phyloP scores from a whole-genome alignment of 2,113 vertebrate species.

The Poeciliopsis turrubarensis region DNA sequence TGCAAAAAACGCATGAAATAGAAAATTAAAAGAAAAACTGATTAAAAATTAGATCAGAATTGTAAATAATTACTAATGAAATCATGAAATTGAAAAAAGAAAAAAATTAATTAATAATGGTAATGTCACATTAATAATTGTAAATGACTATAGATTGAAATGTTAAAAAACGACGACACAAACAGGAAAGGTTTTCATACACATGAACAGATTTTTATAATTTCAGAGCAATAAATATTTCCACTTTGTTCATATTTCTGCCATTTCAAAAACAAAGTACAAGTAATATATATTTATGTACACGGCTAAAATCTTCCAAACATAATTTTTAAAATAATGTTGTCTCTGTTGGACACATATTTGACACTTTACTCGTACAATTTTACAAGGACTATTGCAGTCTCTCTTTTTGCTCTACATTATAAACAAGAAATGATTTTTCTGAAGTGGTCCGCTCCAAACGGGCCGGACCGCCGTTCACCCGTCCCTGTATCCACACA shows the following conservation, averaged over 20 bases:
- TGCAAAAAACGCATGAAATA: too few relatives aligned
- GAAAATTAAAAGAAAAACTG: too few relatives aligned
- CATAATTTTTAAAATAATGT: conserved; percentile 76
- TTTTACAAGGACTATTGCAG: conserved; percentile 74
- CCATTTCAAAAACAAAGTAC: conserved; percentile 77
- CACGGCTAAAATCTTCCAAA: conserved; percentile 74
- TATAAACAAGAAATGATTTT: conserved; percentile 64
- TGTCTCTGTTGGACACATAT: conserved; percentile 68
- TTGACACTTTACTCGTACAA: conserved; percentile 74
- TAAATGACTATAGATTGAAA: background rate
- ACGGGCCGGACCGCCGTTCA: conserved; percentile 23
- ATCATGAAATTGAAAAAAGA: too few relatives aligned
- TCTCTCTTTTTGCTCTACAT: conserved; percentile 66
- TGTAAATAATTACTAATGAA: too few relatives aligned
- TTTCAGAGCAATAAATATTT: conserved; percentile 85
- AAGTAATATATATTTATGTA: conserved; percentile 78
- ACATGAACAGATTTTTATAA: conserved; percentile 81
- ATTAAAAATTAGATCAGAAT: too few relatives aligned
- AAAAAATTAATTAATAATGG: too few relatives aligned
- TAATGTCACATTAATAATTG: too few relatives aligned
- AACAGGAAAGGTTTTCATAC: conserved; percentile 63
- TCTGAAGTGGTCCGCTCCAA: conserved; percentile 11
- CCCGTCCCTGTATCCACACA: conserved; percentile 32
- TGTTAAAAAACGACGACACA: conserved; percentile 24
- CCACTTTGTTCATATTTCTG: conserved; percentile 77